Conservation (phyloP, 2,797 vertebrate species). For the Enteromius mattozi region DNA sequence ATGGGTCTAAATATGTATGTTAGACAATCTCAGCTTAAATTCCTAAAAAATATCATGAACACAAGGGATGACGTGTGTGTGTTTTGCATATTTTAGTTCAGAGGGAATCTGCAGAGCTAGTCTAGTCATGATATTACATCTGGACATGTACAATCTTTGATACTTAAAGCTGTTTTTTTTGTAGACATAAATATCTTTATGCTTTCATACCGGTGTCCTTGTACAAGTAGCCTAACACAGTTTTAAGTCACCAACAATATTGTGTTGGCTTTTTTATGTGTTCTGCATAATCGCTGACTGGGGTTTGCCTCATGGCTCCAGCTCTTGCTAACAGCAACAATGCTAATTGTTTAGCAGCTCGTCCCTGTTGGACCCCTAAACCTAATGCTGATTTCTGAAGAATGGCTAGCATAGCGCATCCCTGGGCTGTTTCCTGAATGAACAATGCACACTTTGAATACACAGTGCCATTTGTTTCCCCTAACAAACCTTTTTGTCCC, state of each 20-base stretch:
- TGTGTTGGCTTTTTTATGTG: not conserved
- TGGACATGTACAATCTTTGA: not conserved
- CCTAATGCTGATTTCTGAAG: slow-evolving; percentile 41
- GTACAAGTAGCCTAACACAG: not conserved
- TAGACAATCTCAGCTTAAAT: not conserved
- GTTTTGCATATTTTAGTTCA: not conserved
- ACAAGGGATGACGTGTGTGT: not conserved
- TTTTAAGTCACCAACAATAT: slow-evolving; percentile 9
- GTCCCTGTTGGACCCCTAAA: slow-evolving; percentile 44
- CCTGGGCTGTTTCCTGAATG: slow-evolving; percentile 27
- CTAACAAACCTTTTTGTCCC: slow-evolving; percentile 22
- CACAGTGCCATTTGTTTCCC: slow-evolving; percentile 33
- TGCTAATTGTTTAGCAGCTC: slow-evolving; percentile 50
- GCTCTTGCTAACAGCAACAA: slow-evolving; percentile 35
- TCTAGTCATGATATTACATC: not conserved
- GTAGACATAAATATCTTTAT: not conserved
- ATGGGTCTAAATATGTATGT: too few relatives aligned
- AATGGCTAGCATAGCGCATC: slow-evolving; percentile 38
- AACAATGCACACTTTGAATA: slow-evolving; percentile 48
- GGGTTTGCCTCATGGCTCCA: slow-evolving; percentile 29
- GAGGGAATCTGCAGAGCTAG: not conserved
- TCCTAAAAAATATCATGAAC: not conserved
- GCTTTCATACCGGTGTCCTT: not conserved
- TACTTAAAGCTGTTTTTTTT: not conserved
- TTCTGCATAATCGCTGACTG: slow-evolving; percentile 43